phyloP scores from a whole-genome alignment of 2,797 vertebrate genomes.

The Poecilia velifera region DNA sequence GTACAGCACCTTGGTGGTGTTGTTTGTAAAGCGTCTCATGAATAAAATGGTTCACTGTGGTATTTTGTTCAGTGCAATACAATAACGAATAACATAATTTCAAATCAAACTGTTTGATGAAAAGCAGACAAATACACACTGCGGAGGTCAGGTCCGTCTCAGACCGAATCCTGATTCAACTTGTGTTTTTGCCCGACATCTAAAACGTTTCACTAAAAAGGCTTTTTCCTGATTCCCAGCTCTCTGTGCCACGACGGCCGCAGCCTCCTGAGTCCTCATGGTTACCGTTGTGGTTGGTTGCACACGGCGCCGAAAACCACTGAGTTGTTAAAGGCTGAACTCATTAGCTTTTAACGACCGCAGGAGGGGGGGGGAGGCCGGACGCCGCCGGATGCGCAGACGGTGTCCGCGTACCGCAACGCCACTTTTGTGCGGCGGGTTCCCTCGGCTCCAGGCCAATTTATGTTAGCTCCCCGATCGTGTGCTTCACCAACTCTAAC shows the following conservation, averaged over 20 bases:
- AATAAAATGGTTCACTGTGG: background rate
- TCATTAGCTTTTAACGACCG: conserved; percentile 65
- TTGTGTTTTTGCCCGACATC: background rate
- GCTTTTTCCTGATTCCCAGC: background rate
- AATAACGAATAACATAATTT: background rate
- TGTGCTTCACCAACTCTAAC: conserved; percentile 66
- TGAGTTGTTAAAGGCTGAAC: conserved; percentile 44
- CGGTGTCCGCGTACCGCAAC: conserved; percentile 27
- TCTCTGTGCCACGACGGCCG: background rate
- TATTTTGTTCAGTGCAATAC: background rate
- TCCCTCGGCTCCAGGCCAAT: conserved; percentile 57
- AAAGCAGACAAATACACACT: background rate
- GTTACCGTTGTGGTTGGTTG: conserved; percentile 19
- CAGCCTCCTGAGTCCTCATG: conserved; percentile 26
- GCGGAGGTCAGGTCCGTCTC: background rate
- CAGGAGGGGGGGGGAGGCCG: conserved; percentile 7
- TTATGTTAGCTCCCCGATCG: conserved; percentile 51
- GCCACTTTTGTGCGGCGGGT: conserved; percentile 39
- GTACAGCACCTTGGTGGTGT: background rate
- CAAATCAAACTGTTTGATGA: background rate
- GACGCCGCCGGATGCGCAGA: conserved; percentile 35
- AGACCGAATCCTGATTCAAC: background rate
- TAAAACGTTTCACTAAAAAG: background rate
- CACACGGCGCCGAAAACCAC: conserved; percentile 31
- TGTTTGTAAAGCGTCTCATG: background rate